Evolutionary conservation across 1,140 invertebrate genomes (phyloP).

Genomic region (Ephestia elutella): DNA sequence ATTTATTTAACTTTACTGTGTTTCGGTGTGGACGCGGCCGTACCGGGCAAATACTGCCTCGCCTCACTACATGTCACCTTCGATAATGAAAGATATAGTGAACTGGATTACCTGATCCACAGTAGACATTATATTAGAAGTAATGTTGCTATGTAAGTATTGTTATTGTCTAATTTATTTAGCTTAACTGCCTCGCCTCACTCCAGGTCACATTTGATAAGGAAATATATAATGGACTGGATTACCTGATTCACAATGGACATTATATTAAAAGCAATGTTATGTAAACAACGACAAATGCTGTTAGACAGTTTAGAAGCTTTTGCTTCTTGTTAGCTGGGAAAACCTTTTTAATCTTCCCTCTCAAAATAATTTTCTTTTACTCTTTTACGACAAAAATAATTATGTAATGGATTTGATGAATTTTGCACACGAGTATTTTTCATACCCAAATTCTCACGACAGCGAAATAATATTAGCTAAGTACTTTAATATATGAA

Average conservation of each 20-base stretch:
- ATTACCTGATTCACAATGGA: conserved; percentile 76
- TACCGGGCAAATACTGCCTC: conserved; percentile 77
- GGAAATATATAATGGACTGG: conserved; percentile 59
- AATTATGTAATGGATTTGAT: too few relatives aligned
- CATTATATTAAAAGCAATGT: conserved; percentile 76
- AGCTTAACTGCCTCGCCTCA: conserved; percentile 71
- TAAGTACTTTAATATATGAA: too few relatives aligned
- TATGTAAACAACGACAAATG: too few relatives aligned
- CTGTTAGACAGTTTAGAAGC: too few relatives aligned
- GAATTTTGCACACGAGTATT: too few relatives aligned
- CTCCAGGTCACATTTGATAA: conserved; percentile 69
- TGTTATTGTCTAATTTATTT: background rate
- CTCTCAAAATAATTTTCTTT: too few relatives aligned
- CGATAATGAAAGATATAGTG: conserved; percentile 48
- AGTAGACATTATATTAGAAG: conserved; percentile 76
- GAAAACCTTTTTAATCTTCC: too few relatives aligned
- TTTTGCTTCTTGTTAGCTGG: too few relatives aligned
- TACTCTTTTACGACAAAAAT: too few relatives aligned
- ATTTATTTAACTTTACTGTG: conserved; percentile 35
- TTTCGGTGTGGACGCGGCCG: conserved; percentile 57
- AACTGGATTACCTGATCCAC: conserved; percentile 74
- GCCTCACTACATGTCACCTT: conserved; percentile 73
- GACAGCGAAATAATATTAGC: too few relatives aligned
- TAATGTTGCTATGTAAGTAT: conserved; percentile 76
- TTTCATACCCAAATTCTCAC: too few relatives aligned